phyloP scores from a whole-genome alignment of 2,113 vertebrate genomes.

The Perccottus glenii region DNA sequence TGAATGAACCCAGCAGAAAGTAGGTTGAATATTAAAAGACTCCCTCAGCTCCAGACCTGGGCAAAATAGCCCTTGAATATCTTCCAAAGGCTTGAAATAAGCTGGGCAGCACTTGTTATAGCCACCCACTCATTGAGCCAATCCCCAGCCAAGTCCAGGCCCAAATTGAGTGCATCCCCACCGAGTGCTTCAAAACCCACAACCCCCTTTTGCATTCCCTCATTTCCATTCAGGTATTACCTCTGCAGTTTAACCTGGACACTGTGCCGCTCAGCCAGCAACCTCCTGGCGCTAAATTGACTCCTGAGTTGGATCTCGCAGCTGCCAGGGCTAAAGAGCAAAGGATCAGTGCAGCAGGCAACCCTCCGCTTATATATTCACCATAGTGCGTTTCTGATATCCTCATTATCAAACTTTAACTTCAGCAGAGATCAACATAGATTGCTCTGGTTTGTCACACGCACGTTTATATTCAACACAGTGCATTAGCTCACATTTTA shows the following conservation, averaged over 20 bases:
- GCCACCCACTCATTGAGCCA: slow-evolving; percentile 33
- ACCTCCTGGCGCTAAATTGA: slow-evolving; percentile 34
- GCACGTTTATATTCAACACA: no score
- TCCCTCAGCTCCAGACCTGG: slow-evolving; percentile 55
- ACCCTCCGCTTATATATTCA: slow-evolving; percentile 2
- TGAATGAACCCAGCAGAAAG: slow-evolving; percentile 49
- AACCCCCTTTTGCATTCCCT: slow-evolving; percentile 40
- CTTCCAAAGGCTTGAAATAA: slow-evolving; percentile 63
- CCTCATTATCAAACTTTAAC: slow-evolving; percentile 12
- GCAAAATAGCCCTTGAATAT: slow-evolving; percentile 60
- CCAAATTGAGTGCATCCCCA: slow-evolving; percentile 39
- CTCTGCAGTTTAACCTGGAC: slow-evolving; percentile 47
- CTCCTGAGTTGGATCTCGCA: slow-evolving; percentile 31
- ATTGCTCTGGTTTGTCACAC: background rate
- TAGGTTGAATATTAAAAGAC: slow-evolving; percentile 67
- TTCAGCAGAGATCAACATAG: background rate
- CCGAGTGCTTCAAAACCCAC: slow-evolving; percentile 39
- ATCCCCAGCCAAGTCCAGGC: slow-evolving; percentile 38
- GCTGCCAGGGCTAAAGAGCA: slow-evolving; percentile 17
- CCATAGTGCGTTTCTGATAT: background rate
- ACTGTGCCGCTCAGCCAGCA: slow-evolving; percentile 32
- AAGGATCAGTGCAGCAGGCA: slow-evolving; percentile 3
- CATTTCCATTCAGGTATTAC: slow-evolving; percentile 43
- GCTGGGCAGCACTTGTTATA: slow-evolving; percentile 29
- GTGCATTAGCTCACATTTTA: no score